These are phyloP conservation scores for Falco concolor DNA, from an alignment of 2,797 vertebrate species.

Conservation along the genomic window DNA sequence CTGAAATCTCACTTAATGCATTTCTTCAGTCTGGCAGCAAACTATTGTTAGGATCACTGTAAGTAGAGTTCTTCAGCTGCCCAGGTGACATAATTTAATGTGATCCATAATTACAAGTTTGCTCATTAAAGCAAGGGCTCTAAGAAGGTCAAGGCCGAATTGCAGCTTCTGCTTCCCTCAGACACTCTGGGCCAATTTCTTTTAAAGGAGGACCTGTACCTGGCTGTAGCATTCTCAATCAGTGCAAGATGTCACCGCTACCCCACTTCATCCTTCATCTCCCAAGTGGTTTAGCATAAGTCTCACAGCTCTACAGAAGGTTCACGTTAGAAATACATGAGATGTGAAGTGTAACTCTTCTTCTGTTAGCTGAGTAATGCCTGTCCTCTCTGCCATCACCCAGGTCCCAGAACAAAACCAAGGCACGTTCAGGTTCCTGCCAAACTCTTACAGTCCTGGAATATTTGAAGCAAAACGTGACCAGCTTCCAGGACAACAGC, in stretches of 20 bases:
- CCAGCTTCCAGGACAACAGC: background rate
- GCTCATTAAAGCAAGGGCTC: background rate
- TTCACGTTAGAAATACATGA: too few relatives aligned
- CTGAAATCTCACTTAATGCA: background rate
- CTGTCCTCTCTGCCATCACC: background rate
- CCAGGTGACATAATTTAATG: background rate
- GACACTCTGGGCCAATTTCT: background rate
- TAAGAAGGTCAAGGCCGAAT: background rate
- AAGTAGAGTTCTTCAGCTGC: background rate
- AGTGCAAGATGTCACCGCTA: background rate
- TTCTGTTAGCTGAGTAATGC: background rate
- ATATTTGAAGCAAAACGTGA: background rate
- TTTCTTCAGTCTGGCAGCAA: background rate
- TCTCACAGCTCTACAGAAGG: background rate
- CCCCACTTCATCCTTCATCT: background rate
- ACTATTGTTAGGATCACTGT: background rate
- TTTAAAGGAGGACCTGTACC: background rate
- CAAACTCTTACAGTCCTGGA: background rate
- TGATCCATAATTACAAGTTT: background rate
- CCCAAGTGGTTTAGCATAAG: background rate
- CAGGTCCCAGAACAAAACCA: background rate
- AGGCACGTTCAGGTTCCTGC: background rate
- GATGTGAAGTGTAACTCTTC: background rate
- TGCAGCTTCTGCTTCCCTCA: background rate
- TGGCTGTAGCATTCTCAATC: background rate